Evolutionary conservation across 2,113 vertebrate species (phyloP).

Genomic region (Austrofundulus limnaeus): DNA sequence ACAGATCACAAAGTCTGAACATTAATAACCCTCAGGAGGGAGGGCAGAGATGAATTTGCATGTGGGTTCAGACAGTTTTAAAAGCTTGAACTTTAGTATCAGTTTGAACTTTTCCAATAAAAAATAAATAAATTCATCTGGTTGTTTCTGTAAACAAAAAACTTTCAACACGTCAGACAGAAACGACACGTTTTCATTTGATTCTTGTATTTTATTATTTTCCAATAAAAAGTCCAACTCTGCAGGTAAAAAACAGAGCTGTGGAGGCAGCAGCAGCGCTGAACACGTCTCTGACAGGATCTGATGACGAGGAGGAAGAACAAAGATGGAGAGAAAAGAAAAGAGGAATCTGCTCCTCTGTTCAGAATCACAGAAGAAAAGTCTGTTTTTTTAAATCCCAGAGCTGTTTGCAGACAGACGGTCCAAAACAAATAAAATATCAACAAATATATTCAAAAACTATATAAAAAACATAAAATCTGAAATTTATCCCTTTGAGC

Average conservation of each 20-base stretch:
- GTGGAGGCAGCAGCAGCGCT: conserved; percentile 62
- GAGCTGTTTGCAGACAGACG: conserved; percentile 49
- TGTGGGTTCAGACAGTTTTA: too few relatives aligned
- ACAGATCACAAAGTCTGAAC: background rate
- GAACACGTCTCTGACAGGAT: conserved; percentile 35
- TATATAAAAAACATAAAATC: conserved; percentile 38
- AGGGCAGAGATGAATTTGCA: too few relatives aligned
- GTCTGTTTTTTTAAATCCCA: conserved; percentile 64
- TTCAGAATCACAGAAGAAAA: conserved; percentile 49
- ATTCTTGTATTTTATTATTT: conserved; percentile 61
- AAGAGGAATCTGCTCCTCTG: conserved; percentile 27
- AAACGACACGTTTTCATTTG: background rate
- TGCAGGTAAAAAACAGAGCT: conserved; percentile 67
- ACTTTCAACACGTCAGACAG: too few relatives aligned
- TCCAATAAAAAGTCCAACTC: conserved; percentile 71
- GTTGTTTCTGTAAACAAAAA: too few relatives aligned
- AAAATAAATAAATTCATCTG: too few relatives aligned
- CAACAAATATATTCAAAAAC: conserved; percentile 32
- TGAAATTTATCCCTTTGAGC: conserved; percentile 37
- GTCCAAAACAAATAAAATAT: conserved; percentile 30
- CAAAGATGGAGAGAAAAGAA: conserved; percentile 14
- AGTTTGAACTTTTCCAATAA: too few relatives aligned
- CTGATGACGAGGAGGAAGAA: conserved; percentile 2
- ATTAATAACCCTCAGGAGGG: too few relatives aligned
- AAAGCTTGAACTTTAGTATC: too few relatives aligned